Conservation (phyloP, 2,888 invertebrate genomes). For the Cerastis leucographa region DNA sequence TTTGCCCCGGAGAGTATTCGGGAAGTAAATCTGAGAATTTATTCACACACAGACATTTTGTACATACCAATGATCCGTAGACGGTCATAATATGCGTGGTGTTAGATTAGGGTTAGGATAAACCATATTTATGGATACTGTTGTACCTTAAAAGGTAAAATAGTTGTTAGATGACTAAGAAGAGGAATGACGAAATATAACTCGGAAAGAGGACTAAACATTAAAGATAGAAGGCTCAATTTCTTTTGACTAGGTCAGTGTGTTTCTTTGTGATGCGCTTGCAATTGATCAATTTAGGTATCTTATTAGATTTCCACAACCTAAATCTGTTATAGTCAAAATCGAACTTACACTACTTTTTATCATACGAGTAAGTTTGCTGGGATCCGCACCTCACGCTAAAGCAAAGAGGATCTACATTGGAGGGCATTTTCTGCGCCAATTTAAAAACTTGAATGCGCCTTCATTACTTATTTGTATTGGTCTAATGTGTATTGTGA, state of each 20-base stretch:
- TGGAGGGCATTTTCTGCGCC: constrained; percentile 23
- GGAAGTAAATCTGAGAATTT: constrained; percentile 46
- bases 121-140: constrained; percentile 12
- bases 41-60: constrained; percentile 38
- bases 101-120: constrained; percentile 17
- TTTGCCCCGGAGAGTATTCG: constrained; percentile 30
- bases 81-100: neutral
- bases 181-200: neutral
- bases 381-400: constrained; percentile 10
- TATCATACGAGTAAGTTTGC: neutral
- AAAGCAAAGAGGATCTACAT: constrained; percentile 12
- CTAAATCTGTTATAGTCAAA: neutral
- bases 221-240: neutral
- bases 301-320: neutral
- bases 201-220: neutral
- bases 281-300: neutral
- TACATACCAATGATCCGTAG: constrained; percentile 5
- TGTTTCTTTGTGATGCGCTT: neutral
- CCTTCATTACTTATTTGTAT: constrained; percentile 52
- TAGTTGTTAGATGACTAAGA: neutral
- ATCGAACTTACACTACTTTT: neutral
- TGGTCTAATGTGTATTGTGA: constrained; percentile 55
- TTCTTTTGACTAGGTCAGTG: neutral
- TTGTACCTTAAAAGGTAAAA: constrained; percentile 1
- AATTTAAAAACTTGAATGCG: constrained; percentile 37